A percentile compares a stretch with the other conserved stretches of the same genome.
phyloP scores from a whole-genome alignment of 2,113 vertebrate species.

The Porphyrio hochstetteri region DNA sequence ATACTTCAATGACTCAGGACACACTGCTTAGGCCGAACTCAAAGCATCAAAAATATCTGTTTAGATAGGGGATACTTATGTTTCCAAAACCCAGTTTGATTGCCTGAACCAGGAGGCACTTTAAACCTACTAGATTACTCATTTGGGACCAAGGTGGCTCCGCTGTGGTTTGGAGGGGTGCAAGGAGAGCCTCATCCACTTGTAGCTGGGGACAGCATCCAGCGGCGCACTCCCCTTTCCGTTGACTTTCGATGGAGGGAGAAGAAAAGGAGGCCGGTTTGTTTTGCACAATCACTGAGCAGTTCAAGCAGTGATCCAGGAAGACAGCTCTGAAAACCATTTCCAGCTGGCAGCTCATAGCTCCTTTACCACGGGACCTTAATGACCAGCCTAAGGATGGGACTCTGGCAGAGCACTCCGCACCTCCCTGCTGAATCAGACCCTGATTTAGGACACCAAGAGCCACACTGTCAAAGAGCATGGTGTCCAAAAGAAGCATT shows the following conservation, averaged over 20 bases:
- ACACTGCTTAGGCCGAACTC: neutral
- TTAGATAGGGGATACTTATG: neutral
- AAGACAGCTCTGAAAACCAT: neutral
- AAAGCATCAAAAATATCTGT: neutral
- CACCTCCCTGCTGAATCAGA: neutral
- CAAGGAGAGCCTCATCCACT: neutral
- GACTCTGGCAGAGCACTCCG: neutral
- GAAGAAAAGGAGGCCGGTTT: neutral
- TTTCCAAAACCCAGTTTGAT: neutral
- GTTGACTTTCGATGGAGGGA: neutral
- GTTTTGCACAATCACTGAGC: neutral
- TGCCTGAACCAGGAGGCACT: neutral
- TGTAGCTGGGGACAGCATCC: neutral
- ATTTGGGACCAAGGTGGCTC: neutral
- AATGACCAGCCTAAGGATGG: neutral
- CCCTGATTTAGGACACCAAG: neutral
- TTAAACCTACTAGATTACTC: neutral
- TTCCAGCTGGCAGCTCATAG: neutral
- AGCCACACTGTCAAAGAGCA: neutral
- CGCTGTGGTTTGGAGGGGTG: neutral
- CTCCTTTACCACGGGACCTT: neutral
- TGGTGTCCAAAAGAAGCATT: fast-evolving
- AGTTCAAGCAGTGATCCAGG: neutral
- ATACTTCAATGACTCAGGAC: neutral
- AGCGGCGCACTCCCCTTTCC: neutral